These are phyloP conservation scores for Cantharis flavilabris DNA, from an alignment of 2,888 invertebrate species.

Conservation along the genomic window DNA sequence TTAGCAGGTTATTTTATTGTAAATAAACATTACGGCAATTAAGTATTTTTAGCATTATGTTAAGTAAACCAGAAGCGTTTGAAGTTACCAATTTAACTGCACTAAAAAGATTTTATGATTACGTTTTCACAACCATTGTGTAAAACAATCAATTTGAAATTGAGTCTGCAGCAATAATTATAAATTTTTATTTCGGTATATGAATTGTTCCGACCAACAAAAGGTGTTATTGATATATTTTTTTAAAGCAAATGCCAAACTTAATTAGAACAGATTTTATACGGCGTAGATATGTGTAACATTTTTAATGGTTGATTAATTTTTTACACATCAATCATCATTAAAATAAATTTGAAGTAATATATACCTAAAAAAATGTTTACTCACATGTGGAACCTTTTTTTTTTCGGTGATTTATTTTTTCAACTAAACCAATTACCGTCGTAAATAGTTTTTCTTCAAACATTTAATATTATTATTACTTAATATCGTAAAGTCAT, in stretches of 20 bases:
- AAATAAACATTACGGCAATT: not conserved
- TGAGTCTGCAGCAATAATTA: not conserved
- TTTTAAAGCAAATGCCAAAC: slow-evolving; percentile 13
- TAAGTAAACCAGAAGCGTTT: not conserved
- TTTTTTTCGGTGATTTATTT: not conserved
- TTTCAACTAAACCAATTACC: not conserved
- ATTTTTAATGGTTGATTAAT: slow-evolving; percentile 8
- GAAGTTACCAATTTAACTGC: not conserved
- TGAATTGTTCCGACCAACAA: not conserved
- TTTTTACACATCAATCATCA: slow-evolving; percentile 17
- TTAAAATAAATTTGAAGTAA: slow-evolving; percentile 10
- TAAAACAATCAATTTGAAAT: not conserved
- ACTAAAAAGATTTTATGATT: not conserved
- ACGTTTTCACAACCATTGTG: not conserved
- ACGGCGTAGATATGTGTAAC: slow-evolving; percentile 11
- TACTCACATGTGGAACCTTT: not conserved
- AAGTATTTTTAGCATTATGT: not conserved
- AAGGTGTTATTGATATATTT: slow-evolving; percentile 16
- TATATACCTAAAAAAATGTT: not conserved
- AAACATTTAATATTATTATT: not conserved
- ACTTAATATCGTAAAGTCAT: no score
- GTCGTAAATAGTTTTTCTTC: not conserved
- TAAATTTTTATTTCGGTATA: not conserved
- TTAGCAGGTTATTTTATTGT: not conserved
- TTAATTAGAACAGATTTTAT: slow-evolving; percentile 10